Conservation (phyloP, 2,888 invertebrate genomes). For the Spisula subtruncata region DNA sequence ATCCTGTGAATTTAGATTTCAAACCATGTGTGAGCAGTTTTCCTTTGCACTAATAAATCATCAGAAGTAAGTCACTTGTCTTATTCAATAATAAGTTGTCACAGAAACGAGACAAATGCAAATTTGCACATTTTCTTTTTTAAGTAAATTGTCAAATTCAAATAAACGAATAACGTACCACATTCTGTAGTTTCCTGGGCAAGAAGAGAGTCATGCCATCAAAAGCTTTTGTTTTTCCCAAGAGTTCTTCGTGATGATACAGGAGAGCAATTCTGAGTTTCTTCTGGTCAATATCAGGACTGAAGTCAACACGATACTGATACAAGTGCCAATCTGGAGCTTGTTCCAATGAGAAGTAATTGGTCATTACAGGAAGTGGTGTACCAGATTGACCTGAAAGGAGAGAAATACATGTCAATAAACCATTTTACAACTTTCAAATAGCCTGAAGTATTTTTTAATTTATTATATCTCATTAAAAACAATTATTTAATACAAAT, state of each 20-base stretch:
- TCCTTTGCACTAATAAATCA: no score
- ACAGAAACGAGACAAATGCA: no score
- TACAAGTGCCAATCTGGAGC: constrained; percentile 82
- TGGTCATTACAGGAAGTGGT: constrained; percentile 77
- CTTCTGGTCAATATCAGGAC: constrained; percentile 83
- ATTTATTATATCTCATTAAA: no score
- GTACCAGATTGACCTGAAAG: constrained; percentile 81
- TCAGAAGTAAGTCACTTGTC: no score
- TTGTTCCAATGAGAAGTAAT: constrained; percentile 82
- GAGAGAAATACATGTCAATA: neutral
- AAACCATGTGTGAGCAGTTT: no score
- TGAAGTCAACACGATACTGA: constrained; percentile 86
- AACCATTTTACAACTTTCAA: neutral
- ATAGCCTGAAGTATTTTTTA: no score
- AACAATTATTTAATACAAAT: no score
- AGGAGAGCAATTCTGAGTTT: constrained; percentile 82
- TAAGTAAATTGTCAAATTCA: no score
- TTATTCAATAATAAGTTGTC: no score
- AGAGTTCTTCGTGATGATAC: constrained; percentile 77
- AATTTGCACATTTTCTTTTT: no score
- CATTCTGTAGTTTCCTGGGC: constrained; percentile 79
- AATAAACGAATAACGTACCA: constrained; percentile 55
- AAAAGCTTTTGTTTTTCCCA: constrained; percentile 83
- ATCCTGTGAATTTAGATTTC: no score
- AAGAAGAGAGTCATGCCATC: constrained; percentile 86